Conservation (phyloP, 2,888 invertebrate species). For the Exephanes ischioxanthus region DNA sequence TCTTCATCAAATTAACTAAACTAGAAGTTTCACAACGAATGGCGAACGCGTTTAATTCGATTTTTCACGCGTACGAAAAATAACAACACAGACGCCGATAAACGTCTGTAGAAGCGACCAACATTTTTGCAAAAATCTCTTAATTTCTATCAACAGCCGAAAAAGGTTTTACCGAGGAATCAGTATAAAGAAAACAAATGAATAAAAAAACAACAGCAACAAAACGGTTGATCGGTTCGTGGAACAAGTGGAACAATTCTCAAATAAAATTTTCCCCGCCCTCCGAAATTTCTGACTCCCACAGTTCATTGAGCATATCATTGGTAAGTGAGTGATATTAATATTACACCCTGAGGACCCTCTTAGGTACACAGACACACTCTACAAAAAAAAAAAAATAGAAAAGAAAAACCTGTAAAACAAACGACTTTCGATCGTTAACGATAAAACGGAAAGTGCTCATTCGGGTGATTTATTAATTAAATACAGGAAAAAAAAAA, state of each 20-base stretch:
- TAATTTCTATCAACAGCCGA: constrained; percentile 11
- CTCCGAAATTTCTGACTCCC: constrained; percentile 63
- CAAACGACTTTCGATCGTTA: constrained; percentile 52
- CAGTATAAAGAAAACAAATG: constrained; percentile 40
- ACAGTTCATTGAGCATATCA: constrained; percentile 79
- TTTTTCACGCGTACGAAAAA: constrained; percentile 29
- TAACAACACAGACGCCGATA: constrained; percentile 1
- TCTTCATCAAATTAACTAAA: constrained; percentile 23
- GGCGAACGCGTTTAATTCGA: constrained; percentile 12
- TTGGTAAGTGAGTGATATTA: constrained; percentile 78
- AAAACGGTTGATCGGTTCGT: constrained; percentile 61
- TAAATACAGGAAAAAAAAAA: constrained; percentile 24
- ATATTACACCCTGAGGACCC: constrained; percentile 72
- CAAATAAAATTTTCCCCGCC: constrained; percentile 33
- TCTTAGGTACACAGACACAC: constrained; percentile 61
- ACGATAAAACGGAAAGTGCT: constrained; percentile 52
- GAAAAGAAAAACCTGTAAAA: constrained; percentile 38
- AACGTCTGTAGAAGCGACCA: constrained; percentile 24
- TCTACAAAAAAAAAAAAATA: constrained; percentile 50
- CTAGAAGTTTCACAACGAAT: constrained; percentile 59
- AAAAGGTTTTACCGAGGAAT: constrained; percentile 28
- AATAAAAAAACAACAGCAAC: constrained; percentile 40
- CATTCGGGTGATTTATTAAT: constrained; percentile 52
- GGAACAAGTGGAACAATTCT: constrained; percentile 52
- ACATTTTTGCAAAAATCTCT: constrained; percentile 33